Evolutionary conservation across 2,797 vertebrate species (phyloP).

Genomic region (Clarias fuscus): DNA sequence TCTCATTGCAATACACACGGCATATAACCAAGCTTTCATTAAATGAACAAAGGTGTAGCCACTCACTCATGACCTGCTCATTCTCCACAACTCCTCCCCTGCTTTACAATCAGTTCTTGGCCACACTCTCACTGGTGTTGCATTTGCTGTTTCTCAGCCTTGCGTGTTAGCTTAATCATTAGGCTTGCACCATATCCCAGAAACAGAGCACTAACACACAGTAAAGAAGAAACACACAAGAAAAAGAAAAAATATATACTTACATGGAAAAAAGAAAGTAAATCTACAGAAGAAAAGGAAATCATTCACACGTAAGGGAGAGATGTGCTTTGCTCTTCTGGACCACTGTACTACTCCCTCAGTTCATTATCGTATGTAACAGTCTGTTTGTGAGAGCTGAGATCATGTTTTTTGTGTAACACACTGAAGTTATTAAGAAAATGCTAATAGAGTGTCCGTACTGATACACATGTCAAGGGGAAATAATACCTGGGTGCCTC

Average conservation of each 20-base stretch:
- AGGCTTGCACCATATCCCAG: no score
- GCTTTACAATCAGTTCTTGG: not conserved
- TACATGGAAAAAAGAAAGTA: no score
- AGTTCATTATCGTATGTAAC: not conserved
- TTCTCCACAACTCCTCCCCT: not conserved
- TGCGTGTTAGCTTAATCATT: no score
- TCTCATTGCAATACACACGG: not conserved
- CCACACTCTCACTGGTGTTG: not conserved
- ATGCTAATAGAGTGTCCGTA: not conserved
- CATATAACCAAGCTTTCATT: not conserved
- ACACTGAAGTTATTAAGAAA: not conserved
- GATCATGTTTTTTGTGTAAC: constrained; percentile 16
- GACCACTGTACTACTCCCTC: not conserved
- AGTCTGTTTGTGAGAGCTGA: not conserved
- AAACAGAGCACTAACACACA: no score
- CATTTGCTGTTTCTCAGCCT: no score
- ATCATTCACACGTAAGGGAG: no score
- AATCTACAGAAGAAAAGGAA: no score
- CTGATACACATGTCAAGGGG: not conserved
- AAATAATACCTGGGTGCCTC: not conserved
- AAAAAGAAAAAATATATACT: no score
- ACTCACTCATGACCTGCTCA: not conserved
- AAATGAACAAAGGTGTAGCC: not conserved
- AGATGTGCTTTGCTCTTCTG: no score
- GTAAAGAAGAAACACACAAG: no score